These are phyloP conservation scores for Thymelicus acteon DNA, from an alignment of 2,888 invertebrate species.

Conservation along the genomic window DNA sequence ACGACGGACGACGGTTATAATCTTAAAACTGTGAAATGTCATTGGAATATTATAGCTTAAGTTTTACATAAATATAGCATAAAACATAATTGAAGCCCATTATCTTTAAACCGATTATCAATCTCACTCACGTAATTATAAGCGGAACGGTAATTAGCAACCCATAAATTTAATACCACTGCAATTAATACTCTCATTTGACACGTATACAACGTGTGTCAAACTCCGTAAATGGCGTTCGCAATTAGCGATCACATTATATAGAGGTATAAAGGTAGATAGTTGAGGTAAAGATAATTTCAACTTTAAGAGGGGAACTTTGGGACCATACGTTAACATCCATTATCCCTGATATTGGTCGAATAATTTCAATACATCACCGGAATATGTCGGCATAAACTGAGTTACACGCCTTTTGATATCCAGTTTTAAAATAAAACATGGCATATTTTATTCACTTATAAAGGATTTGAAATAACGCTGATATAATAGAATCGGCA, in stretches of 20 bases:
- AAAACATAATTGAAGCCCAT: background rate
- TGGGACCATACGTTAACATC: background rate
- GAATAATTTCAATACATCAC: too few relatives aligned
- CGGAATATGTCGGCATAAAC: too few relatives aligned
- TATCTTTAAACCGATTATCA: constrained; percentile 1
- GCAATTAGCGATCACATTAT: constrained; percentile 13
- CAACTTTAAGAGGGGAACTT: background rate
- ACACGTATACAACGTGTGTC: constrained; percentile 31
- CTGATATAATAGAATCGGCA: too few relatives aligned
- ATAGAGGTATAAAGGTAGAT: background rate
- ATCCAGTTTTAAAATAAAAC: too few relatives aligned
- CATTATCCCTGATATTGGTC: too few relatives aligned
- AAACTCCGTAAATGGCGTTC: constrained; percentile 14
- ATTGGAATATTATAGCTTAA: too few relatives aligned
- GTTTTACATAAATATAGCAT: background rate
- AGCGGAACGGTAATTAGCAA: constrained; percentile 18
- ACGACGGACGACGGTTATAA: too few relatives aligned
- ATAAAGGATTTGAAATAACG: too few relatives aligned
- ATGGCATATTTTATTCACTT: too few relatives aligned
- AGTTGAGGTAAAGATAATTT: background rate
- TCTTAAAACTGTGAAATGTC: too few relatives aligned
- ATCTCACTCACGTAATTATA: constrained; percentile 8
- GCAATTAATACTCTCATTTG: constrained; percentile 35
- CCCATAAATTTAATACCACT: constrained; percentile 31
- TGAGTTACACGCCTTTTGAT: too few relatives aligned